Evolutionary conservation across 2,797 vertebrate species (phyloP).

Genomic region (Eospalax fontanierii): DNA sequence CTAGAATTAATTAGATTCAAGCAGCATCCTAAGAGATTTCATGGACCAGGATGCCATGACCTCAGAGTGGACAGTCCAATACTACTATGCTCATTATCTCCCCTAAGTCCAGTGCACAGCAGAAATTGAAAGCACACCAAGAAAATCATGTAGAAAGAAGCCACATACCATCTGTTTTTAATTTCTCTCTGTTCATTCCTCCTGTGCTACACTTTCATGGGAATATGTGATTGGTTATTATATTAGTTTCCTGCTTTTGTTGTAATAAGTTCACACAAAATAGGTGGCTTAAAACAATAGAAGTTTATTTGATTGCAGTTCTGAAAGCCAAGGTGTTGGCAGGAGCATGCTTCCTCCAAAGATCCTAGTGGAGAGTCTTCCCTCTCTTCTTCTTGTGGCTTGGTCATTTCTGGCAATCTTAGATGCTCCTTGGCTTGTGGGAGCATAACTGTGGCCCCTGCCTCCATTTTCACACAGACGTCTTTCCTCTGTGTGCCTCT

Average conservation of each 20-base stretch:
- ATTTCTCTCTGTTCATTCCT: background rate
- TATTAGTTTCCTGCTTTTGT: background rate
- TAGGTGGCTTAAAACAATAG: slow-evolving; percentile 4
- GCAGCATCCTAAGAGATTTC: background rate
- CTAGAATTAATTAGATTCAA: slow-evolving; percentile 32
- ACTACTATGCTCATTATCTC: background rate
- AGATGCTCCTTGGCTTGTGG: background rate
- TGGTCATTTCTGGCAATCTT: background rate
- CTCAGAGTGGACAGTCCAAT: background rate
- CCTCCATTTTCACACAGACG: background rate
- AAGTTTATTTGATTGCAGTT: slow-evolving; percentile 6
- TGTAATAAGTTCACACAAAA: background rate
- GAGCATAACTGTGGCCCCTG: background rate
- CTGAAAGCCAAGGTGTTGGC: background rate
- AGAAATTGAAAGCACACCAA: background rate
- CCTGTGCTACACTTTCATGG: slow-evolving; percentile 1
- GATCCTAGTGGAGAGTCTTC: background rate
- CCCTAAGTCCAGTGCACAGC: background rate
- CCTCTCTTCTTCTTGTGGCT: slow-evolving; percentile 26
- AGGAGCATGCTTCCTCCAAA: background rate
- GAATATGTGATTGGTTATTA: background rate
- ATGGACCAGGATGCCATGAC: background rate
- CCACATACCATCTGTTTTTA: background rate
- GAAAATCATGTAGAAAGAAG: slow-evolving; percentile 41
- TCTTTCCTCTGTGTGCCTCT: background rate